Evolutionary conservation across 1,140 invertebrate genomes (phyloP).

Genomic region (Diachasma alloeum): DNA sequence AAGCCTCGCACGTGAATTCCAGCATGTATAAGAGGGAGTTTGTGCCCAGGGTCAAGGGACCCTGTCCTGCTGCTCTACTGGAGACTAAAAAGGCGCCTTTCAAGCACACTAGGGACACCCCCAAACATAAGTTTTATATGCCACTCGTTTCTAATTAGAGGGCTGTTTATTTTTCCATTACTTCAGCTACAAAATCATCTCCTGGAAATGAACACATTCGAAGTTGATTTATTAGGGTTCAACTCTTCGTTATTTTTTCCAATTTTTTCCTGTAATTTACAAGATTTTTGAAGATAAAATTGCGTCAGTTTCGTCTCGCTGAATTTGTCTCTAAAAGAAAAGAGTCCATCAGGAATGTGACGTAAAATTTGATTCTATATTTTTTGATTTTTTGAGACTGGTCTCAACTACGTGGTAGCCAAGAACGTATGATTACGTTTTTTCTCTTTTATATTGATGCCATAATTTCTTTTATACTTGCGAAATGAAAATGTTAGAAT

Average conservation of each 20-base stretch:
- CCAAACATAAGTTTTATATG: conserved; percentile 84
- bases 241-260: too few relatives aligned
- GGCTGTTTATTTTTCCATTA: background rate
- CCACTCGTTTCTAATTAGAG: conserved; percentile 60
- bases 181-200: background rate
- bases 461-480: background rate
- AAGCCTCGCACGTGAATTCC: conserved; percentile 66
- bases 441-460: background rate
- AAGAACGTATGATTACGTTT: background rate
- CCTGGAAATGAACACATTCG: too few relatives aligned
- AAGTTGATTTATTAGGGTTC: too few relatives aligned
- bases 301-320: too few relatives aligned
- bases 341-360: too few relatives aligned
- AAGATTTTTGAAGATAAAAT: too few relatives aligned
- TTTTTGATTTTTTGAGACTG: too few relatives aligned
- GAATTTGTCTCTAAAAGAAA: too few relatives aligned
- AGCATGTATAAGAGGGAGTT: conserved; percentile 81
- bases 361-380: too few relatives aligned
- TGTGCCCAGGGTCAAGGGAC: conserved; percentile 71
- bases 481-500: background rate
- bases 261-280: too few relatives aligned
- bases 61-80: conserved; percentile 80
- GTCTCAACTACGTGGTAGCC: background rate
- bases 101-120: conserved; percentile 82
- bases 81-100: conserved; percentile 77